These are phyloP conservation scores for Drosophila carrolli DNA, from an alignment of 1,140 invertebrate genomes.

Conservation along the genomic window DNA sequence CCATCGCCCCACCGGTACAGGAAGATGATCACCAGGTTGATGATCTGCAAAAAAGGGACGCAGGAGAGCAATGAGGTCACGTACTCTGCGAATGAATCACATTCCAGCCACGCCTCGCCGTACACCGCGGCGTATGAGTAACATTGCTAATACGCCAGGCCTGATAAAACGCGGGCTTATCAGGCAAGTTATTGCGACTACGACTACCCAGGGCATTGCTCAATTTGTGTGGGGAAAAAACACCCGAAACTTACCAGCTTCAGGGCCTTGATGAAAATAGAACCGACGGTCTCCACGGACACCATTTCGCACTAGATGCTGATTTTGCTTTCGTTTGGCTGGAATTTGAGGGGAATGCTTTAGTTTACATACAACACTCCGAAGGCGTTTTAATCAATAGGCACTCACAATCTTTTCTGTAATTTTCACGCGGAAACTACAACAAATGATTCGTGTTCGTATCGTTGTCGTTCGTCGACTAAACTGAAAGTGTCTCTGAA, in stretches of 20 bases:
- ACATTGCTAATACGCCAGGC: constrained; percentile 56
- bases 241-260: constrained; percentile 89
- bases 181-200: constrained; percentile 41
- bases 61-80: constrained; percentile 37
- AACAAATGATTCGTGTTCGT: constrained; percentile 60
- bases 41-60: constrained; percentile 85
- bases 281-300: constrained; percentile 90
- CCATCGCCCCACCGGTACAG: constrained; percentile 92
- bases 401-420: constrained; percentile 48
- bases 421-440: constrained; percentile 46
- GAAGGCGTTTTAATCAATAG: background rate
- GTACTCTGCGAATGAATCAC: constrained; percentile 20
- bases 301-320: constrained; percentile 87
- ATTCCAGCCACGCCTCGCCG: constrained; percentile 35
- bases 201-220: constrained; percentile 44
- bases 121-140: constrained; percentile 59
- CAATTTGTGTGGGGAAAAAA: constrained; percentile 8
- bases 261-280: constrained; percentile 90
- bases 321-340: constrained; percentile 18
- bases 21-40: constrained; percentile 92
- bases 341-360: constrained; percentile 5
- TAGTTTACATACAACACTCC: background rate
- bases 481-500: constrained; percentile 53
- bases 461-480: constrained; percentile 72
- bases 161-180: constrained; percentile 65